A percentile compares a stretch with the other conserved stretches of the same genome.
Conservation (phyloP, 53 echinoderm and acorn worm genomes). For the Zoroaster sp. region DNA sequence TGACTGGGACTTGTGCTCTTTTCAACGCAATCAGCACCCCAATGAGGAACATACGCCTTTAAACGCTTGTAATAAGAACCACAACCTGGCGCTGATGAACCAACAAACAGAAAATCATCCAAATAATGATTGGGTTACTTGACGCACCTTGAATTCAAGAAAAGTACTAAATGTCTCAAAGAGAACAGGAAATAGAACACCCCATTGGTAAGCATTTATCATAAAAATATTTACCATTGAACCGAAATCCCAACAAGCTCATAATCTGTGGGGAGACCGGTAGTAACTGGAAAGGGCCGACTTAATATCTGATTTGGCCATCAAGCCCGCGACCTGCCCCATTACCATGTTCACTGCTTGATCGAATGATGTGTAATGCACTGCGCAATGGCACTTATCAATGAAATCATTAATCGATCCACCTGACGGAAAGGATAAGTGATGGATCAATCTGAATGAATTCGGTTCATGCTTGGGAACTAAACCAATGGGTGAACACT, state of each 20-base stretch:
- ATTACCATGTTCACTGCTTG: neutral
- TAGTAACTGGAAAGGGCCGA: constrained; percentile 16
- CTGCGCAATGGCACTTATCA: neutral
- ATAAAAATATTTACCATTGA: constrained; percentile 37
- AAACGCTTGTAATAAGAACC: neutral
- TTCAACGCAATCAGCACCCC: constrained; percentile 34
- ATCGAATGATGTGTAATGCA: constrained; percentile 8
- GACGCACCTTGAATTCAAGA: neutral
- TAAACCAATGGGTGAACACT: constrained; percentile 42
- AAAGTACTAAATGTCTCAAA: constrained; percentile 50
- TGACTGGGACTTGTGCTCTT: constrained; percentile 7
- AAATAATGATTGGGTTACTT: constrained; percentile 48
- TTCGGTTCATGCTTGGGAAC: constrained; percentile 46
- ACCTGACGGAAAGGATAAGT: constrained; percentile 17
- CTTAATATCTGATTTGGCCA: constrained; percentile 41
- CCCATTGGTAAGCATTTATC: constrained; percentile 66
- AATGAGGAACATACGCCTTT: neutral
- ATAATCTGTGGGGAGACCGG: constrained; percentile 22
- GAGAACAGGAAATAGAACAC: constrained; percentile 14
- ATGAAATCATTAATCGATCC: constrained; percentile 3
- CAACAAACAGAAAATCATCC: constrained; percentile 45
- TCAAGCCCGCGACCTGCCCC: neutral
- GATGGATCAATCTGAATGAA: neutral
- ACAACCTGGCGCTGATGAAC: neutral
- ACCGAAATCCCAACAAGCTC: too few relatives aligned